These are phyloP conservation scores for Passer domesticus DNA, from an alignment of 2,113 vertebrate species.

Conservation along the genomic window DNA sequence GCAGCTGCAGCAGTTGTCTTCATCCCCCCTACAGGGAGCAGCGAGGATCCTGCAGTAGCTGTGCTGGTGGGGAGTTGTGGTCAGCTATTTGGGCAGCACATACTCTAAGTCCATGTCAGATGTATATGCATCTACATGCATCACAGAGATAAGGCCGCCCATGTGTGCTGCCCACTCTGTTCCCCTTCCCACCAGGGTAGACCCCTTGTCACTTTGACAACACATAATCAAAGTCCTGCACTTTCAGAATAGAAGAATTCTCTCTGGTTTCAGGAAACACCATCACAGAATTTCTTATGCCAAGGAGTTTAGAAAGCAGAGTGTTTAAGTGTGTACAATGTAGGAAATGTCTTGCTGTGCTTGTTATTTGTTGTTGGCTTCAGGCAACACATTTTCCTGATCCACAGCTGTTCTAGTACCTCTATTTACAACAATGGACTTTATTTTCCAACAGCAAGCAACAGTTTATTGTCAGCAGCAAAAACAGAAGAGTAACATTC, in stretches of 20 bases:
- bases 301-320: not conserved
- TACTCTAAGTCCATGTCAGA: not conserved
- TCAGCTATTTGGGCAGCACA: not conserved
- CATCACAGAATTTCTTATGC: not conserved
- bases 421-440: slow-evolving; percentile 20
- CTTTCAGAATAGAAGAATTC: not conserved
- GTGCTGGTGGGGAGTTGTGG: not conserved
- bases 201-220: not conserved
- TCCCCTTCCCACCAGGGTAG: not conserved
- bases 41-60: not conserved
- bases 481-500: slow-evolving; percentile 80
- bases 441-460: slow-evolving; percentile 76
- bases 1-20: not conserved
- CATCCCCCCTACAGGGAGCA: not conserved
- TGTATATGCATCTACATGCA: accelerated
- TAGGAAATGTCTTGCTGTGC: slow-evolving; percentile 25
- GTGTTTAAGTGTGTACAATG: not conserved
- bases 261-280: not conserved
- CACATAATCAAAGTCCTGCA: not conserved
- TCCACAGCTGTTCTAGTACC: slow-evolving; percentile 1
- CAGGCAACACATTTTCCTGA: not conserved
- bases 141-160: not conserved
- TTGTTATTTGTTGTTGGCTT: slow-evolving; percentile 30
- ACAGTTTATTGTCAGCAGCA: slow-evolving; percentile 79
- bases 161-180: not conserved